These are phyloP conservation scores for Porites lobata DNA, from an alignment of 92 coral and sea anemone genomes.

Conservation along the genomic window DNA sequence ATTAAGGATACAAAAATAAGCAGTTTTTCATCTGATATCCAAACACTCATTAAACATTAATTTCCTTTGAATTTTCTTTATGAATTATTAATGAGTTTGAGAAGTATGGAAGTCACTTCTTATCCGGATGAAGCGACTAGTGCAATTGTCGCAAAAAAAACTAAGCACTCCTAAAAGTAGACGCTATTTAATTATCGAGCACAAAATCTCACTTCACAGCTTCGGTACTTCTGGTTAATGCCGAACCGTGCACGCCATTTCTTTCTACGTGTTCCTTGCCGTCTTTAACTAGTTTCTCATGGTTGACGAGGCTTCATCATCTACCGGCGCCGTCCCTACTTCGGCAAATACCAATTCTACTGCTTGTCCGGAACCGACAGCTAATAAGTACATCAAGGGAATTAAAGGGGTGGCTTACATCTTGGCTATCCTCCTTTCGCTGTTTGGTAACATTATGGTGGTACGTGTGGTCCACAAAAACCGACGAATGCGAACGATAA, in stretches of 20 bases:
- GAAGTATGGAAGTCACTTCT: not conserved
- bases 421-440: slow-evolving; percentile 58
- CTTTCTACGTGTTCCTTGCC: not conserved
- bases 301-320: slow-evolving; percentile 19
- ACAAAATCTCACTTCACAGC: slow-evolving; percentile 34
- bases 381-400: slow-evolving; percentile 42
- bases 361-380: slow-evolving; percentile 31
- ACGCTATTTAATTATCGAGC: slow-evolving; percentile 35
- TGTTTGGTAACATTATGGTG: slow-evolving; percentile 75
- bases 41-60: not conserved
- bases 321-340: not conserved
- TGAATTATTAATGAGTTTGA: too few species aligned
- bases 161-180: slow-evolving; percentile 15
- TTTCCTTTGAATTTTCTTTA: slow-evolving; percentile 32
- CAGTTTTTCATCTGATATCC: too few species aligned
- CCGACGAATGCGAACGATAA: slow-evolving; percentile 80
- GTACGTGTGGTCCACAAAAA: slow-evolving; percentile 70
- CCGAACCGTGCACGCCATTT: slow-evolving; percentile 3
- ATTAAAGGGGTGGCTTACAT: slow-evolving; percentile 66
- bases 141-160: not conserved
- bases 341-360: slow-evolving; percentile 4
- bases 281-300: slow-evolving; percentile 9
- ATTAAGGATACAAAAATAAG: too few species aligned
- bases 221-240: slow-evolving; percentile 7
- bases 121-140: slow-evolving; percentile 19